Base-by-base conservation (phyloP, 2,797 vertebrate genomes). In the Thamnophis elegans region DNA sequence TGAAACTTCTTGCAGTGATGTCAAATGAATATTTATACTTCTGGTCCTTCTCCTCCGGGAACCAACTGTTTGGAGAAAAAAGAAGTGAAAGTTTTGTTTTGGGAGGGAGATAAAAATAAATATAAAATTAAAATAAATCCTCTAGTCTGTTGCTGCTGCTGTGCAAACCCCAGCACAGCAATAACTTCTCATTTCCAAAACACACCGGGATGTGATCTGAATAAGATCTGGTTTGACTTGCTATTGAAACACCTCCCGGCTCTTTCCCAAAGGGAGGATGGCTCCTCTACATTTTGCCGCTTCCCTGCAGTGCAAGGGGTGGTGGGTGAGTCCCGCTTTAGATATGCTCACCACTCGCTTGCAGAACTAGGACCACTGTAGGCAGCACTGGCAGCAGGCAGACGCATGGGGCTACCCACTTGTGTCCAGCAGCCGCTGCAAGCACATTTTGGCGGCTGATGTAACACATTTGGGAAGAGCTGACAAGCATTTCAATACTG, bases 31-130 rank as follows among this genome's bases (percentile, higher is more conserved):
- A 91, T 89, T 98, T 96, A 99, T 28, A 99, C 99, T 97, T 99
- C 99, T 86, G 99, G 99, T 93, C 99, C 99, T 98, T 99, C 99
- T 95, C 99, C 99, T 97, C 99, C 99, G 85, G 99, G 99, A 96
- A 99, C 99, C 94, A 99, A 98, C 99, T 99, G 96, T 25, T 97
- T 90, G 94, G 93, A 65, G 87, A 92, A 42, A 89, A 95, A 68
- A 90, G 26, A 28, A 62, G 26, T 62, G 25, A 60, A 10, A 59
- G 26, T 62, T 62, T 62, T 62, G 26, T 62, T 62, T 62, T 62
- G 26, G 60, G 28, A 62, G 60, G 4, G 11, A 62, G 60, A 62
- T 62, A 62, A 62, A 62, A 62, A 62, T 62, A 62, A 62, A 28
- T 5, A 62, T 60, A 11, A 65, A 65, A 60, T 60, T 26, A 65